Percentiles rank a stretch among this genome's conserved stretches.
Evolutionary conservation across 2,888 invertebrate genomes (phyloP).

Genomic region (Trilocha varians): DNA sequence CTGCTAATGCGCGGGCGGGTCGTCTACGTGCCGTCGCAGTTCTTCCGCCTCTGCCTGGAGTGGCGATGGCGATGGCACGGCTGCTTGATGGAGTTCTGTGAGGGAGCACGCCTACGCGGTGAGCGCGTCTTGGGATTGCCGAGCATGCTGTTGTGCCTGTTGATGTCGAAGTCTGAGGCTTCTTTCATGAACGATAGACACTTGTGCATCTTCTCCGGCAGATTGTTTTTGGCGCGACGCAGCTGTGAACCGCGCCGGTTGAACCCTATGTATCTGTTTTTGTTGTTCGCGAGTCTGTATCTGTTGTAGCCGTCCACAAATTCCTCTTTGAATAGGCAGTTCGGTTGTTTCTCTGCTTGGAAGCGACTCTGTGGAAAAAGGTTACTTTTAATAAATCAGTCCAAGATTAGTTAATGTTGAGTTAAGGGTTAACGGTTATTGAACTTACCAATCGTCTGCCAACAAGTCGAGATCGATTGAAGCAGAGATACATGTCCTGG

Average conservation of each 20-base stretch:
- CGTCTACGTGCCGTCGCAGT: slow-evolving; percentile 64
- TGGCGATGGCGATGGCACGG: slow-evolving; percentile 63
- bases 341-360: slow-evolving; percentile 73
- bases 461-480: slow-evolving; percentile 81
- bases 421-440: no score
- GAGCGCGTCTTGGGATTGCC: slow-evolving; percentile 46
- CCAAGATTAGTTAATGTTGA: no score
- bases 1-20: slow-evolving; percentile 40
- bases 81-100: slow-evolving; percentile 52
- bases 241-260: slow-evolving; percentile 74
- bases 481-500: slow-evolving; percentile 82
- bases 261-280: slow-evolving; percentile 76
- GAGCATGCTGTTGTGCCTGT: slow-evolving; percentile 73
- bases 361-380: slow-evolving; percentile 56
- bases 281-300: slow-evolving; percentile 75
- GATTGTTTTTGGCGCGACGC: slow-evolving; percentile 53
- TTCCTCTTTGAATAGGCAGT: slow-evolving; percentile 77
- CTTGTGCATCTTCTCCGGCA: slow-evolving; percentile 59
- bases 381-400: not conserved
- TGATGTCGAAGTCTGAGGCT: slow-evolving; percentile 75
- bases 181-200: slow-evolving; percentile 77
- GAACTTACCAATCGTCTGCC: slow-evolving; percentile 76
- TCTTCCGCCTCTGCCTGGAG: slow-evolving; percentile 60
- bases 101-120: slow-evolving; percentile 56
- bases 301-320: slow-evolving; percentile 76